A percentile compares a stretch with the other conserved stretches of the same genome.
These are phyloP conservation scores for Ophthalmolycus amberensis DNA, from an alignment of 2,113 vertebrate species.

Conservation along the genomic window DNA sequence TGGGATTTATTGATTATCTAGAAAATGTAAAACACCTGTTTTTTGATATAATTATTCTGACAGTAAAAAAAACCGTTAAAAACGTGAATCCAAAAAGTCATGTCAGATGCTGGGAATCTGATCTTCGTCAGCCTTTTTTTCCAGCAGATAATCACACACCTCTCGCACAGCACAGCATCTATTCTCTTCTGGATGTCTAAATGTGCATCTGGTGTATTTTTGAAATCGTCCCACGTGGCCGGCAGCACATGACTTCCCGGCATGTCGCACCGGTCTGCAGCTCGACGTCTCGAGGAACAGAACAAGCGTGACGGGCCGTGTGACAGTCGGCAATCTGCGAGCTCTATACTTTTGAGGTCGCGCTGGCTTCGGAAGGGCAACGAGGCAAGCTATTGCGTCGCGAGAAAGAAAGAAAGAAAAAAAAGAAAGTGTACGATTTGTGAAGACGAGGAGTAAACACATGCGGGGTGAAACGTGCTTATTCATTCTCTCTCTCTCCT, in stretches of 20 bases:
- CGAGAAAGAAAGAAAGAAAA: not conserved
- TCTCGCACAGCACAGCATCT: not conserved
- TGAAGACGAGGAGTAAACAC: constrained; percentile 53
- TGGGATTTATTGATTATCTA: not conserved
- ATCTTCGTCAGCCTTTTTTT: not conserved
- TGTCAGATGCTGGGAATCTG: not conserved
- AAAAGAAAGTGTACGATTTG: constrained; percentile 14
- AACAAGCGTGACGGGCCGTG: constrained; percentile 59
- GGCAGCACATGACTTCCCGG: constrained; percentile 25
- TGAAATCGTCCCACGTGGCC: constrained; percentile 28
- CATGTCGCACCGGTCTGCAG: constrained; percentile 31
- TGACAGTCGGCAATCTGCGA: constrained; percentile 52
- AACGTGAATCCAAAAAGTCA: not conserved
- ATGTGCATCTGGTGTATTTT: constrained; percentile 17
- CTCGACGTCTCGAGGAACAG: constrained; percentile 51
- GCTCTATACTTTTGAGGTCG: constrained; percentile 70
- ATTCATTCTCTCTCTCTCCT: constrained; percentile 46
- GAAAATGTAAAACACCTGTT: not conserved
- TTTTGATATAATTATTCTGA: too few species aligned
- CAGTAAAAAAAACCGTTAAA: too few species aligned
- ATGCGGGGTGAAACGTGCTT: constrained; percentile 36
- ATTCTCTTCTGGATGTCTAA: constrained; percentile 35
- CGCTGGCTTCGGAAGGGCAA: constrained; percentile 66
- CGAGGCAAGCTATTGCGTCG: constrained; percentile 53
- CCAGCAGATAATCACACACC: constrained; percentile 37